Conservation (phyloP, 1,140 invertebrate species). For the Solenopsis fugax region DNA sequence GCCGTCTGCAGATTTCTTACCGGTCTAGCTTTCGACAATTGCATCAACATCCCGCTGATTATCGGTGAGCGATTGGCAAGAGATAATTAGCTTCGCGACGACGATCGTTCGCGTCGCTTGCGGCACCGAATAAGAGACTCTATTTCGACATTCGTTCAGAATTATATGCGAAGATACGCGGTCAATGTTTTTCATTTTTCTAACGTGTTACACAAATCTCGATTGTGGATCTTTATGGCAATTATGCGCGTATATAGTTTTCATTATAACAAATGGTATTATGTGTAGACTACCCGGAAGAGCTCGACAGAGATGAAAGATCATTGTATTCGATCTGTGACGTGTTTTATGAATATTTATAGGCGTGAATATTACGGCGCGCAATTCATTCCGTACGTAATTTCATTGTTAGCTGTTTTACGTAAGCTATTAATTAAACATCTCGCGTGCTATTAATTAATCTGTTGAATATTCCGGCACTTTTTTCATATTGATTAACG, state of each 20-base stretch:
- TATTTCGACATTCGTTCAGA: background rate
- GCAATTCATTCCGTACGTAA: background rate
- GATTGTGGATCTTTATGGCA: background rate
- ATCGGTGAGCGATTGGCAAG: constrained; percentile 77
- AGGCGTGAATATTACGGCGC: background rate
- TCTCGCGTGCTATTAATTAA: background rate
- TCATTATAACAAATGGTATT: background rate
- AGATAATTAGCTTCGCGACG: too few relatives aligned
- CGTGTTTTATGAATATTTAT: constrained; percentile 12
- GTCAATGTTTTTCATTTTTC: background rate
- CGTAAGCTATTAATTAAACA: background rate
- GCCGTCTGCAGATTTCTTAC: constrained; percentile 83
- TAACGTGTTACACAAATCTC: constrained; percentile 5
- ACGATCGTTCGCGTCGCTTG: background rate
- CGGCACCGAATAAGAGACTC: background rate
- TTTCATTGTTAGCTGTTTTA: background rate
- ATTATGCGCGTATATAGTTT: background rate
- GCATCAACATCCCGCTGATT: constrained; percentile 84
- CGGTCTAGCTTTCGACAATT: constrained; percentile 84
- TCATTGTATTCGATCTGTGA: background rate
- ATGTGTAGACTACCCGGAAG: constrained; percentile 12
- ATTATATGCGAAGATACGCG: background rate
- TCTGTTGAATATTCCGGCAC: background rate
- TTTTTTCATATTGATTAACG: background rate
- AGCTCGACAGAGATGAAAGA: background rate